Conservation (phyloP, 2,797 vertebrate genomes). For the Valencia hispanica region DNA sequence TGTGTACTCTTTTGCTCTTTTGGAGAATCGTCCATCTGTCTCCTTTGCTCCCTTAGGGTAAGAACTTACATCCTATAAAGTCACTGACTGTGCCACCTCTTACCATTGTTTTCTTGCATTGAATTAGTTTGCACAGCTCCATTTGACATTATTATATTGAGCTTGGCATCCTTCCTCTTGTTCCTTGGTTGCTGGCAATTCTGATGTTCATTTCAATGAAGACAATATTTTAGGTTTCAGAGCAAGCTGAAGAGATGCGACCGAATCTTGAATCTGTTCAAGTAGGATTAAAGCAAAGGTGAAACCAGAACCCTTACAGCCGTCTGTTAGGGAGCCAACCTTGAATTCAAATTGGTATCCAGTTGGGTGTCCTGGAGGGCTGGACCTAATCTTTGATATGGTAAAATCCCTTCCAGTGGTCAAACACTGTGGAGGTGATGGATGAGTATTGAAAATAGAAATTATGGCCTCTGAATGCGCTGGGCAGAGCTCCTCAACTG, state of each 20-base stretch:
- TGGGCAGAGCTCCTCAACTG: not conserved
- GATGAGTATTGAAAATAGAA: not conserved
- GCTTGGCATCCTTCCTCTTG: not conserved
- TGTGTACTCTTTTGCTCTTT: constrained; percentile 34
- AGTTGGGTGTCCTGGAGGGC: not conserved
- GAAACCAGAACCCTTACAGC: not conserved
- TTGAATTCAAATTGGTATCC: not conserved
- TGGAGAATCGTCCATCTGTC: constrained; percentile 30
- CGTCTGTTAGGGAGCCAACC: not conserved
- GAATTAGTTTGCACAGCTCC: constrained; percentile 18
- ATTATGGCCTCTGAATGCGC: not conserved
- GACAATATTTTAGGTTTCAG: not conserved
- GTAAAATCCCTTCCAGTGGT: not conserved
- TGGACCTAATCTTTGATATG: not conserved
- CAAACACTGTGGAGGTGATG: not conserved
- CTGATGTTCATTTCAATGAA: not conserved
- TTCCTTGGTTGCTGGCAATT: not conserved
- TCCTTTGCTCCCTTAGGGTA: constrained; percentile 24
- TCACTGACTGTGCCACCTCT: constrained; percentile 5
- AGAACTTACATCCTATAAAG: constrained; percentile 25
- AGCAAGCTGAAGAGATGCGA: not conserved
- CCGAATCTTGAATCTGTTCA: not conserved
- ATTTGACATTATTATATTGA: constrained; percentile 24
- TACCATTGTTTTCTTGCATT: constrained; percentile 12
- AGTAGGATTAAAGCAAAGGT: not conserved